A percentile compares a stretch with the other conserved stretches of the same genome.
Evolutionary conservation across 2,888 invertebrate genomes (phyloP).

Genomic region (Cheilosia soror): DNA sequence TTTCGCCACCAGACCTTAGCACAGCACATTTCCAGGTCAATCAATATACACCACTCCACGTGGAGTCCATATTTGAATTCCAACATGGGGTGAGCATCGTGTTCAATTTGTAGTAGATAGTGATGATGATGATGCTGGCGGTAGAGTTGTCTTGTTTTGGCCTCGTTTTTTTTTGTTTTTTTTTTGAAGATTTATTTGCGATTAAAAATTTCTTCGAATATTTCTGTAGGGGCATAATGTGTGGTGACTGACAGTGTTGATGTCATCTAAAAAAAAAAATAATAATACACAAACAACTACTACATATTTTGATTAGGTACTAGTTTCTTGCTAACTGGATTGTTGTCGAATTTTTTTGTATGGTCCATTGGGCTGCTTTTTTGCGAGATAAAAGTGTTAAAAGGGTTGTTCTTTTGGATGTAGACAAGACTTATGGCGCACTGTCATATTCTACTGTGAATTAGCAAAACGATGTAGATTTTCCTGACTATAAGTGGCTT

Average conservation of each 20-base stretch:
- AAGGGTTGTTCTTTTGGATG: too few species aligned
- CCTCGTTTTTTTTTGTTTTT: constrained; percentile 10
- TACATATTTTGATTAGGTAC: not conserved
- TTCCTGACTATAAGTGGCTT: too few species aligned
- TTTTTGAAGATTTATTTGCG: constrained; percentile 15
- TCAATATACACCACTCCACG: constrained; percentile 41
- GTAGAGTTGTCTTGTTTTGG: constrained; percentile 55
- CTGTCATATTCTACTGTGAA: too few species aligned
- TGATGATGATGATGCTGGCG: constrained; percentile 23
- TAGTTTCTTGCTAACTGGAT: not conserved
- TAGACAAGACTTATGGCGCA: too few species aligned
- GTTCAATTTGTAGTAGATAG: constrained; percentile 19
- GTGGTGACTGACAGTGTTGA: not conserved
- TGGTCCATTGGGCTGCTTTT: too few species aligned
- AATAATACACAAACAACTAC: not conserved
- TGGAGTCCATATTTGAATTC: constrained; percentile 35
- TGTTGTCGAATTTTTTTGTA: not conserved
- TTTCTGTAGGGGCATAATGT: constrained; percentile 4
- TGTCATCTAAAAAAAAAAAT: not conserved
- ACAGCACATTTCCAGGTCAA: constrained; percentile 9
- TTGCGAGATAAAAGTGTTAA: too few species aligned
- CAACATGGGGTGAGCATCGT: constrained; percentile 17
- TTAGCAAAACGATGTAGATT: too few species aligned
- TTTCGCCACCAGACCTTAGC: not conserved
- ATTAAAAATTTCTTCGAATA: constrained; percentile 6